Evolutionary conservation across 2,113 vertebrate species (phyloP), one percentile per base, ranked within the genome.

Genomic region (Zootoca vivipara): DNA sequence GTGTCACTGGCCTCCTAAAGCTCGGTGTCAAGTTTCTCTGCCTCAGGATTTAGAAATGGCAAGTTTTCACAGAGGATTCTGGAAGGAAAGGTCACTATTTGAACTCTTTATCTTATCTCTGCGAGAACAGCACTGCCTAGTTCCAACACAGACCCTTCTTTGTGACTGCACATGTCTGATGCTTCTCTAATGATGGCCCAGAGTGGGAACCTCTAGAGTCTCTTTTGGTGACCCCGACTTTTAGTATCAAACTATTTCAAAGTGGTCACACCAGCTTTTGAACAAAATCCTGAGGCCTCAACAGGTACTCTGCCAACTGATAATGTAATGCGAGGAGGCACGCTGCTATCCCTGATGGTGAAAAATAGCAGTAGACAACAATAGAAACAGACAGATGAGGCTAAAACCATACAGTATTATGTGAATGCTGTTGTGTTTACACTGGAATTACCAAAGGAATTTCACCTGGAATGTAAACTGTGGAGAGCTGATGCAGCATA

Each of bases 71-170:
- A 67, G 82, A 83, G 70, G 42, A 20, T 40, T 74, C 69, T n/a
- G 0, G 52, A 86, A 30, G n/a, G 83, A 7, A 78, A 85, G 7
- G 18, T n/a, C 0, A 33, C 40, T 1, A 15, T 4, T 82, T 86
- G 0, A 2, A 92, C 52, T 13, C 28, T 30, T 85, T 82, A 42
- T 82, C 40, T 83, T 90, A 40, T 83, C 58, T 80, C 89, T 82
- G 10, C 85, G 58, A 52, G 6, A 40, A 26, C 80, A 16, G 15
- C 6, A 3, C 64, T 35, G 70, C 2, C 38, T 87, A 8, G 16
- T 90, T 80, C 18, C 2, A 81, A 22, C 1, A 38, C 0, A 90
- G 65, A 40, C 42, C 87, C 2, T n/a, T 78, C 22, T 80, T 24
- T 62, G 15, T 91, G 8, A 28, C 0, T 87, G 30, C 1, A 2